phyloP scores from a whole-genome alignment of 2,888 invertebrate genomes.

The Onchidella celtica region DNA sequence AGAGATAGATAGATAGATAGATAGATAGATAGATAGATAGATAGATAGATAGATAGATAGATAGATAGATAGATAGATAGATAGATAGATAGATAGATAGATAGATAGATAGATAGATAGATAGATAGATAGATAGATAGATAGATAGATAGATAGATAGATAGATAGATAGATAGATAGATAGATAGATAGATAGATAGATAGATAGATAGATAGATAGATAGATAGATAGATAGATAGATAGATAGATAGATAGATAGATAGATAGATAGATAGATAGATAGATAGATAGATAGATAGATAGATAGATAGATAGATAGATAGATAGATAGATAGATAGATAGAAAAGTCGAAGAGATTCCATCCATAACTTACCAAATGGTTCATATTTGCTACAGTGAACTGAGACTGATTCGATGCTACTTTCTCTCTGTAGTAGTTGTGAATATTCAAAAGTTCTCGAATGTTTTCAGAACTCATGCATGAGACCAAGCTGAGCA shows the following conservation, averaged over 20 bases:
- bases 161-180: not conserved
- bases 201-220: too few species aligned
- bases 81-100: not conserved
- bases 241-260: too few species aligned
- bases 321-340: too few species aligned
- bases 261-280: too few species aligned
- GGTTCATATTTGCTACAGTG: slow-evolving; percentile 33
- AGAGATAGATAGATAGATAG: not conserved
- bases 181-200: not conserved
- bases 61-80: not conserved
- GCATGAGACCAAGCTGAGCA: not conserved
- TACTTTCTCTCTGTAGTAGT: slow-evolving; percentile 11
- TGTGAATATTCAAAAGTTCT: slow-evolving; percentile 7
- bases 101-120: not conserved
- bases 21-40: not conserved
- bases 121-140: slow-evolving; percentile 1
- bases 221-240: too few species aligned
- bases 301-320: too few species aligned
- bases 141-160: slow-evolving; percentile 5
- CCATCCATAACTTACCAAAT: slow-evolving; percentile 17
- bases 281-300: too few species aligned
- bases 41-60: not conserved
- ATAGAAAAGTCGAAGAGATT: too few species aligned
- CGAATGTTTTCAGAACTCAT: not conserved
- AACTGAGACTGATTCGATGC: not conserved